phyloP scores from a whole-genome alignment of 2,113 vertebrate genomes.

The Recurvirostra avosetta region DNA sequence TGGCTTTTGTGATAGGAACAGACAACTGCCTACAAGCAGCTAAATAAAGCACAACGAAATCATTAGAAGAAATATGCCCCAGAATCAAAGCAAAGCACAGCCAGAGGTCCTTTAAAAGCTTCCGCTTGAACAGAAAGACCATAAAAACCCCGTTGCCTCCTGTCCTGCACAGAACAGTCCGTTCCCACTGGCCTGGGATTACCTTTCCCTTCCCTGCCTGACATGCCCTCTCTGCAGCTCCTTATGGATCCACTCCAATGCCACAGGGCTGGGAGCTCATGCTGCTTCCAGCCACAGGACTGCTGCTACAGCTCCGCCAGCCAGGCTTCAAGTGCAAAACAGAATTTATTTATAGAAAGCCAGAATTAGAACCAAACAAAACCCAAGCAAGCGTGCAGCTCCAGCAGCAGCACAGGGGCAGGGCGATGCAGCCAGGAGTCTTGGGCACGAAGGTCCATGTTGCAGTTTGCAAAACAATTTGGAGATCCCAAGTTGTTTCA shows the following conservation, averaged over 20 bases:
- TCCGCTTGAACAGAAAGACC: background rate
- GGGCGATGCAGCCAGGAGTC: background rate
- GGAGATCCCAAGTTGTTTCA: background rate
- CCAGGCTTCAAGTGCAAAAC: background rate
- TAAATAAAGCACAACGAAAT: background rate
- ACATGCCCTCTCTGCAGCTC: background rate
- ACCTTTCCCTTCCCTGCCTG: background rate
- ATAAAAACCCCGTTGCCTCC: background rate
- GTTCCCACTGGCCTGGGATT: background rate
- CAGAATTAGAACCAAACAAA: background rate
- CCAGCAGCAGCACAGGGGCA: background rate
- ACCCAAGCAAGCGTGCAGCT: rapidly evolving
- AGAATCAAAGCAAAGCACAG: background rate
- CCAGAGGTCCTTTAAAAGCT: background rate
- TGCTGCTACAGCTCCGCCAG: background rate
- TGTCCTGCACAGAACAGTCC: background rate
- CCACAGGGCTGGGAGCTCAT: rapidly evolving
- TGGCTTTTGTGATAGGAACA: background rate
- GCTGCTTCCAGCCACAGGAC: background rate
- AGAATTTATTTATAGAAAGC: background rate
- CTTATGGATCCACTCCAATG: background rate
- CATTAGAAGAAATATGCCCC: background rate
- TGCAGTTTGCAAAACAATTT: background rate
- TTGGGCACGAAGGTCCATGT: rapidly evolving
- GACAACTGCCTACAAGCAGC: background rate